Percentiles rank a stretch among this genome's conserved stretches.
Conservation (phyloP, 2,888 invertebrate genomes). For the Phaonia tiefii region DNA sequence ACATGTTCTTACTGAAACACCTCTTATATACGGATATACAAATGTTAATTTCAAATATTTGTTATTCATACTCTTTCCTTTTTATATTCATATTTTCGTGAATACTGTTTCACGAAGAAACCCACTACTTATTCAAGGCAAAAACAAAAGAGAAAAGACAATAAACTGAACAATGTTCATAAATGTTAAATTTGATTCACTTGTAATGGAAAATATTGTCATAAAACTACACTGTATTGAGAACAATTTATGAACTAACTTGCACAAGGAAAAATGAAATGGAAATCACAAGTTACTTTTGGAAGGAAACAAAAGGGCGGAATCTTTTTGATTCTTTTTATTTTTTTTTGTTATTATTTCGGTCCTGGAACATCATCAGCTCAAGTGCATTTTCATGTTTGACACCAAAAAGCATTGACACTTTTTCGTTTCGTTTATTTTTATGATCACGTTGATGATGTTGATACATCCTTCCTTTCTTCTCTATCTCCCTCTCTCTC, state of each 20-base stretch:
- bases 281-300: constrained; percentile 2
- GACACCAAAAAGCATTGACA: constrained; percentile 53
- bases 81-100: too few species aligned
- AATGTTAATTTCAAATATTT: too few species aligned
- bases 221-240: constrained; percentile 3
- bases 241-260: not conserved
- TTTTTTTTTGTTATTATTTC: too few species aligned
- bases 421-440: constrained; percentile 34
- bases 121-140: too few species aligned
- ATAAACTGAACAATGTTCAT: too few species aligned
- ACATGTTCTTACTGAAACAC: too few species aligned
- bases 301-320: not conserved
- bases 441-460: constrained; percentile 26
- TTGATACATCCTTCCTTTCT: not conserved
- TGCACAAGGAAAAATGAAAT: not conserved
- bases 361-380: constrained; percentile 5
- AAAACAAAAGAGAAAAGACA: too few species aligned
- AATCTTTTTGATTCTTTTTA: not conserved
- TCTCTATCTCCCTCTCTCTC: too few species aligned
- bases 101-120: too few species aligned
- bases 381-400: constrained; percentile 55
- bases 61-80: too few species aligned
- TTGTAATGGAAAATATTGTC: constrained; percentile 34
- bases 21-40: too few species aligned
- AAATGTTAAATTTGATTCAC: constrained; percentile 33